Percentiles rank a stretch among this genome's conserved stretches.
Evolutionary conservation across 2,113 vertebrate genomes (phyloP).

Genomic region (Petromus typicus): DNA sequence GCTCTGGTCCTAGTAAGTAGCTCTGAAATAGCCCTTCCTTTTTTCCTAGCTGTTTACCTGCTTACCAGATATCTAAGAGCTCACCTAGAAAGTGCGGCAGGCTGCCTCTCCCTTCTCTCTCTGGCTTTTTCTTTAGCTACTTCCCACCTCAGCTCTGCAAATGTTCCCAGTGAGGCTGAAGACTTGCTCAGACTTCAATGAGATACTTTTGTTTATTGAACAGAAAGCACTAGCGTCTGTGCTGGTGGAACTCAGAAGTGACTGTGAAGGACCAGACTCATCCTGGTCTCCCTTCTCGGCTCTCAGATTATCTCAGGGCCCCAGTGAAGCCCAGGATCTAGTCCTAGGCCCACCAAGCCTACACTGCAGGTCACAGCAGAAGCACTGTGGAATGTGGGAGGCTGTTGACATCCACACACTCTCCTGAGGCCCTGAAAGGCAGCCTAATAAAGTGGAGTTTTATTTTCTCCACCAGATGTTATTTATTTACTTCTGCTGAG

Average conservation of each 20-base stretch:
- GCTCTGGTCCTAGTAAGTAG: neutral
- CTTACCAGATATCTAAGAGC: neutral
- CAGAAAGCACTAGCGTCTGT: fast-evolving
- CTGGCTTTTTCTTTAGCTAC: neutral
- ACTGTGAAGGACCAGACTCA: neutral
- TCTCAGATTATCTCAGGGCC: neutral
- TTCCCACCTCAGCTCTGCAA: neutral
- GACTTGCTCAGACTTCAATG: neutral
- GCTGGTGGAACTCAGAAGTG: fast-evolving
- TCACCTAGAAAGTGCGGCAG: neutral
- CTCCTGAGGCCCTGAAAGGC: fast-evolving
- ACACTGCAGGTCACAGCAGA: neutral
- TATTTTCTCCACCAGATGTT: neutral
- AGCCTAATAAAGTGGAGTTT: neutral
- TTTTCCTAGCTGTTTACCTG: neutral
- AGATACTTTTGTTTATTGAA: neutral
- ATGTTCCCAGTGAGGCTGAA: neutral
- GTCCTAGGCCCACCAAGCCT: fast-evolving
- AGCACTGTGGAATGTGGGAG: neutral
- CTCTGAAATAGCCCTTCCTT: neutral
- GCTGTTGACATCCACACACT: fast-evolving
- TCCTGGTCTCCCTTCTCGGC: fast-evolving
- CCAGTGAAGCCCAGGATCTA: fast-evolving
- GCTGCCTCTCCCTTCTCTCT: neutral
- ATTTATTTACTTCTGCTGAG: neutral